Percentiles rank a stretch among this genome's conserved stretches.
Conservation (phyloP, 2,888 invertebrate genomes). For the Volucella zonaria region DNA sequence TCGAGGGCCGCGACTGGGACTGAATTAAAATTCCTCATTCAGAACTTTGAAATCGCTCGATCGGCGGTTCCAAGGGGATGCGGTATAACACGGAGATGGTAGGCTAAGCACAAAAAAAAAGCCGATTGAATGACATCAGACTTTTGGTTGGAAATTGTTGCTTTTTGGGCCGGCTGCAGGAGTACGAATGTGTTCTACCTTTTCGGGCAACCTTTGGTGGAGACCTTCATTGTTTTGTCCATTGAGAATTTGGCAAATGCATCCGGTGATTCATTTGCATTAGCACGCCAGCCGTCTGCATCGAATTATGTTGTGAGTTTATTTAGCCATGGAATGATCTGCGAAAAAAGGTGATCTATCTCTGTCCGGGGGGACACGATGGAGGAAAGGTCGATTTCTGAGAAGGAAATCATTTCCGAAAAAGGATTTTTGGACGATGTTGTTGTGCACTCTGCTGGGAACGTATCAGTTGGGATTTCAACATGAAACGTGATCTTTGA, state of each 20-base stretch:
- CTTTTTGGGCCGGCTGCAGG: constrained; percentile 2
- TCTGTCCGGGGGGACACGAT: neutral
- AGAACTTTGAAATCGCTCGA: constrained; percentile 58
- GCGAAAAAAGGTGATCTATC: constrained; percentile 20
- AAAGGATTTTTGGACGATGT: neutral
- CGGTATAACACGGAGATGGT: neutral
- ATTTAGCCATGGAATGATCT: neutral
- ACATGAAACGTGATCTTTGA: constrained; percentile 3
- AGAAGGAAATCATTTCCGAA: constrained; percentile 5
- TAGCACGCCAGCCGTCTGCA: constrained; percentile 16
- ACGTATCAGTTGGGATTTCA: constrained; percentile 1
- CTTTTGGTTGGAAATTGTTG: constrained; percentile 42
- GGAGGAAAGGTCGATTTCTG: neutral
- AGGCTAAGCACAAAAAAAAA: constrained; percentile 32
- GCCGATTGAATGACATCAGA: constrained; percentile 66
- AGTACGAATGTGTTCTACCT: constrained; percentile 12
- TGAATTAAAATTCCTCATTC: constrained; percentile 72
- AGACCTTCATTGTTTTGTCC: constrained; percentile 60
- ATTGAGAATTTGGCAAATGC: constrained; percentile 62
- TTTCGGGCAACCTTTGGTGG: neutral
- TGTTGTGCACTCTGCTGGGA: neutral
- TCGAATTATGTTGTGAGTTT: constrained; percentile 42
- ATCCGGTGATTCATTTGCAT: constrained; percentile 63
- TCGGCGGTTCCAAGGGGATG: constrained; percentile 33
- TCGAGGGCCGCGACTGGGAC: constrained; percentile 18